Conservation (phyloP, 2,113 vertebrate genomes). For the Mystacornis crossleyi region DNA sequence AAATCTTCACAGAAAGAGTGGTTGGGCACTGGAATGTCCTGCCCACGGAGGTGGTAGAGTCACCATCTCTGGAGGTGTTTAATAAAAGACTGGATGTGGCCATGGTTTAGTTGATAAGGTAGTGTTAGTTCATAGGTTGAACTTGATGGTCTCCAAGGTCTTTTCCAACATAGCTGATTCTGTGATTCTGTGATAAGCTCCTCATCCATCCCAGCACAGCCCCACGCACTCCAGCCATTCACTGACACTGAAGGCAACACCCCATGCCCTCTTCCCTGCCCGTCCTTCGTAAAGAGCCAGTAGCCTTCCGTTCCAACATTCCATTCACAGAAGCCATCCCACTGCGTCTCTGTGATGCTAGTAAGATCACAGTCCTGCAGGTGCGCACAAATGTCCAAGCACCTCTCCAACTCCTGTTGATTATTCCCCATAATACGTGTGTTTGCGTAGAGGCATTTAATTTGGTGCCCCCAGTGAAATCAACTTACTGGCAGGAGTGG, state of each 20-base stretch:
- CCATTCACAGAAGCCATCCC: background rate
- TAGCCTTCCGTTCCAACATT: background rate
- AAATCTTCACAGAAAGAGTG: background rate
- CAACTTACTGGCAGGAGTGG: background rate
- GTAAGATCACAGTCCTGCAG: background rate
- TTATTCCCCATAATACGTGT: fast-evolving
- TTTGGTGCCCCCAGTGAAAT: background rate
- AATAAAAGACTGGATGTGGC: background rate
- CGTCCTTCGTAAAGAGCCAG: background rate
- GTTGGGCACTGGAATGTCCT: background rate
- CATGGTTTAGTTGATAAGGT: background rate
- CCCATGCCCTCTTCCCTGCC: background rate
- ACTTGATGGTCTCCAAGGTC: background rate
- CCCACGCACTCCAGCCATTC: background rate
- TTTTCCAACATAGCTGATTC: background rate
- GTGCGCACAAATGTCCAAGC: background rate
- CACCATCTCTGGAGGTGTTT: background rate
- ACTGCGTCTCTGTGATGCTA: background rate
- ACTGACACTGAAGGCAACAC: background rate
- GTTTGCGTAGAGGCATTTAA: background rate
- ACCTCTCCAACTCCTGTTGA: background rate
- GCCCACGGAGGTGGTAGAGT: background rate
- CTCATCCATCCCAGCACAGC: background rate
- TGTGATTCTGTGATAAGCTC: background rate
- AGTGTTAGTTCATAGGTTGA: background rate